phyloP scores from a whole-genome alignment of 2,888 invertebrate species.

The Hyposoter didymator region DNA sequence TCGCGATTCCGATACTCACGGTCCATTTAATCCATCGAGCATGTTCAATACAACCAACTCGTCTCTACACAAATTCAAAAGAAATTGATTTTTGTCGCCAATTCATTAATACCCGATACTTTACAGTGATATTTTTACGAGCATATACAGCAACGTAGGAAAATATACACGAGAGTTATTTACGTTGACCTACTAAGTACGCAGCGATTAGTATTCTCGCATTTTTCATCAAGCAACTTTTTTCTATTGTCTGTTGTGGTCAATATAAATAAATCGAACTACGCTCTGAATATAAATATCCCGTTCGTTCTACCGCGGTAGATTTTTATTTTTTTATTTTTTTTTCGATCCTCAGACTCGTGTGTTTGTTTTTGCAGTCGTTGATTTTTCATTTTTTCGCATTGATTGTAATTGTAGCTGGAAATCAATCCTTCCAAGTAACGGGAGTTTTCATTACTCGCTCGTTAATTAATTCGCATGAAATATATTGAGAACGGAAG shows the following conservation, averaged over 20 bases:
- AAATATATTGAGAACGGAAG: not conserved
- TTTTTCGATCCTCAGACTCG: too few species aligned
- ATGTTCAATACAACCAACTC: not conserved
- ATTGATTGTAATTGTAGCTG: too few species aligned
- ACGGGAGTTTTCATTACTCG: too few species aligned
- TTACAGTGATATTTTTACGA: not conserved
- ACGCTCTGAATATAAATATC: not conserved
- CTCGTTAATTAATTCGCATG: too few species aligned
- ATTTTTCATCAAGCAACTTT: not conserved
- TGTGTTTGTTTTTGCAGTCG: too few species aligned
- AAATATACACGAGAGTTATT: not conserved
- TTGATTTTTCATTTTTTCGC: too few species aligned
- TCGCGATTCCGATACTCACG: not conserved
- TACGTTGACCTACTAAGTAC: constrained; percentile 17
- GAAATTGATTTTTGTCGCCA: constrained; percentile 10
- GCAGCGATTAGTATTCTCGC: not conserved
- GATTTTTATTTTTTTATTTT: not conserved
- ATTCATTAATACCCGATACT: not conserved
- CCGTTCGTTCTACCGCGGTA: not conserved
- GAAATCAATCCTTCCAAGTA: too few species aligned
- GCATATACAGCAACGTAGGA: not conserved
- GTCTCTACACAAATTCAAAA: constrained; percentile 10
- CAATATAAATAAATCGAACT: not conserved
- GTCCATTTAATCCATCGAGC: constrained; percentile 16
- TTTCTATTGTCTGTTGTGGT: not conserved